Conservation (phyloP, 2,888 invertebrate genomes). For the Lasioglossum lativentre region DNA sequence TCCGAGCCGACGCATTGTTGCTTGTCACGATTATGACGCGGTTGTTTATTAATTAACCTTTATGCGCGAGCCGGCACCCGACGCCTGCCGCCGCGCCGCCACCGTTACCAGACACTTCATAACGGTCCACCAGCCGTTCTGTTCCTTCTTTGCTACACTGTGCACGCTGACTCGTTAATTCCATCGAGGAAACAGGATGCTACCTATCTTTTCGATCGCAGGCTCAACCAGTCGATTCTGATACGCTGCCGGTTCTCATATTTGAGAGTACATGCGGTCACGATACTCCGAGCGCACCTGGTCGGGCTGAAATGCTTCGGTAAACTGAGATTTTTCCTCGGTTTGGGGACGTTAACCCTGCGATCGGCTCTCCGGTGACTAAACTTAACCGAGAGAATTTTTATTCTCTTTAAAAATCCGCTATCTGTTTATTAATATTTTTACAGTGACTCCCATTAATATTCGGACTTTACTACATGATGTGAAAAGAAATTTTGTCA, state of each 20-base stretch:
- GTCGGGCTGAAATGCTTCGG: background rate
- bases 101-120: constrained; percentile 17
- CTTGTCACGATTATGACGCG: constrained; percentile 52
- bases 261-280: background rate
- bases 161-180: background rate
- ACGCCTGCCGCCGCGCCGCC: background rate
- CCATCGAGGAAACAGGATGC: background rate
- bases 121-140: constrained; percentile 13
- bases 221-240: background rate
- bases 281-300: background rate
- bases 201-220: constrained; percentile 6
- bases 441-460: no score
- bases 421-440: no score
- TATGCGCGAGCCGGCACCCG: constrained; percentile 4
- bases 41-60: constrained; percentile 56
- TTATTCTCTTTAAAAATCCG: no score
- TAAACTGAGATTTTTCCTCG: background rate
- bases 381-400: background rate
- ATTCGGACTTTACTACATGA: no score
- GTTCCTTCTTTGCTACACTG: background rate
- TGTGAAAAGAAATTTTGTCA: no score
- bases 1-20: constrained; percentile 9
- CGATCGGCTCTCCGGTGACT: background rate
- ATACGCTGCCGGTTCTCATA: background rate
- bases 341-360: background rate